Evolutionary conservation across 2,888 invertebrate genomes (phyloP).

Genomic region (Bursaphelenchus okinawaensis): DNA sequence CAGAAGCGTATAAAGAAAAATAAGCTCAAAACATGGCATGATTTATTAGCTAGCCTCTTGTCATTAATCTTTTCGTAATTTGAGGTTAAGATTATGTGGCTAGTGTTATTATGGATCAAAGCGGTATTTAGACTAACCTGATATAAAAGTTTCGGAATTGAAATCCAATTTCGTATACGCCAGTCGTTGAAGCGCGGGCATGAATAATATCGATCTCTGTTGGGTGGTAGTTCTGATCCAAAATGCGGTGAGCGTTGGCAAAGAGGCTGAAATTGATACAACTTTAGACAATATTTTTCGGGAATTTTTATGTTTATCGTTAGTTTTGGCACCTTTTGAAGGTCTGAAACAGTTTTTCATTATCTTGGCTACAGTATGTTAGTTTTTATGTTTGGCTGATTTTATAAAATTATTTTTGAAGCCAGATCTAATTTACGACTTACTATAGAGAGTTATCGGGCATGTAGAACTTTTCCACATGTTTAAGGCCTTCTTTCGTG

Average conservation of each 20-base stretch:
- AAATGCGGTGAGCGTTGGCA: conserved; percentile 26
- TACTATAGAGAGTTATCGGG: conserved; percentile 29
- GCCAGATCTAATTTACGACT: neutral
- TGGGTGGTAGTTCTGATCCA: conserved; percentile 20
- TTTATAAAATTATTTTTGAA: too few relatives aligned
- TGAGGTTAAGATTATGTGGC: neutral
- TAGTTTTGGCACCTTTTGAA: too few relatives aligned
- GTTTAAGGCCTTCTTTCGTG: conserved; percentile 11
- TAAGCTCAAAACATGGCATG: neutral
- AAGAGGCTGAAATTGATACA: conserved; percentile 13
- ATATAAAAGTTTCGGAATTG: conserved; percentile 24
- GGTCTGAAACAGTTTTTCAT: too few relatives aligned
- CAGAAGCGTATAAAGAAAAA: neutral
- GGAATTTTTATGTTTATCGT: conserved; percentile 3
- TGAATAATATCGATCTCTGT: conserved; percentile 26
- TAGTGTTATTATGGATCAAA: neutral
- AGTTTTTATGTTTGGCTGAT: too few relatives aligned
- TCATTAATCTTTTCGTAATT: neutral
- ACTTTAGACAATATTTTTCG: neutral
- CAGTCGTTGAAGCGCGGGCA: conserved; percentile 28
- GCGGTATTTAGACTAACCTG: conserved; percentile 21
- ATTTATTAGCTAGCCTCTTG: neutral
- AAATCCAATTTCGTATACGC: conserved; percentile 32
- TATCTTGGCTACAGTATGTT: too few relatives aligned
- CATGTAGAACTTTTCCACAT: conserved; percentile 22